Base-by-base conservation (phyloP, 2,888 invertebrate genomes). In the Drosophila pegasa region DNA sequence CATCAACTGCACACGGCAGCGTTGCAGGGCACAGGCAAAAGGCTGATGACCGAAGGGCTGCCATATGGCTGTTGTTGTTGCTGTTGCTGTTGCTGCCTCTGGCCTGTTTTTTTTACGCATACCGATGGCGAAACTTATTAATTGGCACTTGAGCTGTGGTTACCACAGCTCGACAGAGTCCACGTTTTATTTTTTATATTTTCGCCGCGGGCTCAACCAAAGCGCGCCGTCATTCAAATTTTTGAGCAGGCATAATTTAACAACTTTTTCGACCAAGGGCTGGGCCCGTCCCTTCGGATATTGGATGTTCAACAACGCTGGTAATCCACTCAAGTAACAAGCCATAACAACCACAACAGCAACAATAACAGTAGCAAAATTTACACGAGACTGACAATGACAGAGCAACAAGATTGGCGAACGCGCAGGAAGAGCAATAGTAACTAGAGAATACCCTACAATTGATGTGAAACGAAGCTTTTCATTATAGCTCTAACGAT, bases 191-290 rank as follows among this genome's bases (percentile, higher is more conserved):
- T n/a, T 45, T 29, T 47, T 18, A 31, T 18, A 12, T 31, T 48
- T 40, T 40, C 40, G 54, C 61, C 33, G 41, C 9, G 33, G 41
- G 33, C 54, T 67, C 78, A 73, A 48, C 68, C 73, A 72, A 72
- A 77, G 57, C 66, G 62, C 64, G 57, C 48, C 73, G 77, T 86
- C 80, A 73, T 71, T 82, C 83, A 80, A 83, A 80, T 79, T 82
- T 78, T 80, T 88, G 77, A 86, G 65, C 87, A 67, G 88, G 80
- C 88, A 82, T 82, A 88, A 88, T 82, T 88, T 80, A 74, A 83
- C 77, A 80, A 86, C 63, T 38, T 65, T 79, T 80, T 52, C 51
- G 65, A 41, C 52, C 67, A 43, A 22, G 33, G 64, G 59, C 52
- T 41, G 25, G 25, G 31, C 29, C n/a, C 64, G 47, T 64, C 86